Percentiles rank a stretch among this genome's conserved stretches.
These are phyloP conservation scores for Clanis bilineata DNA, from an alignment of 2,888 invertebrate species.

Conservation along the genomic window DNA sequence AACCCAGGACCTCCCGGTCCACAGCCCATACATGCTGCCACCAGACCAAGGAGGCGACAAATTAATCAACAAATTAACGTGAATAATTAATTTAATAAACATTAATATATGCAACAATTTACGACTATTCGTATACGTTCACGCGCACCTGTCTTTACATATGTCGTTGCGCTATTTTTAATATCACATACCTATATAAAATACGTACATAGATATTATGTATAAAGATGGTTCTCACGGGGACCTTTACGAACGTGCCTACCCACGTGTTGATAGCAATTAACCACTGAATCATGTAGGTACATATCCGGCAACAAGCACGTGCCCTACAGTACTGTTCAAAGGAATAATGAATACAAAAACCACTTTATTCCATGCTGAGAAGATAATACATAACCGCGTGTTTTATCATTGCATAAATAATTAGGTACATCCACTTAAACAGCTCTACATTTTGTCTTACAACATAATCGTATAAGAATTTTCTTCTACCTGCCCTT, in stretches of 20 bases:
- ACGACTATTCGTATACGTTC: neutral
- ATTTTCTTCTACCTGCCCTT: too few relatives aligned
- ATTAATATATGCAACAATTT: neutral
- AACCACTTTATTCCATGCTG: conserved; percentile 33
- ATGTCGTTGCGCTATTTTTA: neutral
- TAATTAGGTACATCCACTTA: neutral
- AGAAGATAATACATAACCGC: conserved; percentile 23
- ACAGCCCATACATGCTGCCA: too few relatives aligned
- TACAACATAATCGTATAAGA: too few relatives aligned
- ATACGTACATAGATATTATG: neutral
- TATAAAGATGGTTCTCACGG: conserved; percentile 37
- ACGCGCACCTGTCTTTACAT: neutral
- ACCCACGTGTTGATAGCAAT: conserved; percentile 60
- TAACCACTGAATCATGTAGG: conserved; percentile 51
- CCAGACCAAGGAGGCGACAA: too few relatives aligned
- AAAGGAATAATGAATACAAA: conserved; percentile 29
- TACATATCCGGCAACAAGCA: conserved; percentile 54
- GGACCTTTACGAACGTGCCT: conserved; percentile 50
- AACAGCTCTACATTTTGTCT: neutral
- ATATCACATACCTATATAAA: neutral
- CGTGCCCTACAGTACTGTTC: conserved; percentile 41
- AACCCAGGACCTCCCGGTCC: too few relatives aligned
- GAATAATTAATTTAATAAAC: neutral
- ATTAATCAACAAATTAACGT: too few relatives aligned
- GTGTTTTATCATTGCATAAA: conserved; percentile 15